Evolutionary conservation across 1,140 invertebrate genomes (phyloP), one percentile per base, ranked within the genome.

Genomic region (Liolophura sinensis): DNA sequence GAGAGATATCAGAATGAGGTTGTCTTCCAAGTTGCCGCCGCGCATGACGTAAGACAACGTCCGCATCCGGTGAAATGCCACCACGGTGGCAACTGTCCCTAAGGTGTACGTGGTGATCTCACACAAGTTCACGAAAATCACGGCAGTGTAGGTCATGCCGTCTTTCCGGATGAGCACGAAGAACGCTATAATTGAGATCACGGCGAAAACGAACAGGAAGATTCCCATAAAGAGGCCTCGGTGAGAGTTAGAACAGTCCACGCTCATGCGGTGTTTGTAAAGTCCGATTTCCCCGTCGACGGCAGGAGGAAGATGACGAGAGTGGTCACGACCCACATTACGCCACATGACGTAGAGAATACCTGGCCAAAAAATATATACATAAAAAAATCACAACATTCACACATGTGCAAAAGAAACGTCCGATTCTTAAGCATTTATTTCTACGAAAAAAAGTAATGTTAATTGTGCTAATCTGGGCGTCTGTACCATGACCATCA

Each of bases 151-250:
- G 18, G 66, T 64, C 47, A 65, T 68, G 11, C 51, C 60, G 24
- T 69, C 48, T 12, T 67, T 71, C 40, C 60, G 59, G 16, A 73
- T 68, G 16, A 78, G 72, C 4, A 97, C 94, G 84, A 97, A 97
- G 85, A 97, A 97, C 1, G 96, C 86, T 67, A 97, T 97, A 6
- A 97, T 86, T 0, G 93, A 94, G 73, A 98, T 97, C 62, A 98
- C 96, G 1, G 94, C 95, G 22, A 96, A 85, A 4, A 98, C 95
- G 31, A 81, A 62, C 14, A 80, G 90, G 20, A 97, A 85, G 60
- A 98, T 96, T 20, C 96, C 96, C 50, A 95, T 90, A 79, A 98
- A 98, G 0, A 97, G 87, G 31, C 84, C 85, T 65, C 96, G 95
- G 81, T 96, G 95, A 9, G 95, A 94, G 67, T 92, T 87, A 0